phyloP scores from a whole-genome alignment of 2,113 vertebrate genomes.

The Corapipo altera region DNA sequence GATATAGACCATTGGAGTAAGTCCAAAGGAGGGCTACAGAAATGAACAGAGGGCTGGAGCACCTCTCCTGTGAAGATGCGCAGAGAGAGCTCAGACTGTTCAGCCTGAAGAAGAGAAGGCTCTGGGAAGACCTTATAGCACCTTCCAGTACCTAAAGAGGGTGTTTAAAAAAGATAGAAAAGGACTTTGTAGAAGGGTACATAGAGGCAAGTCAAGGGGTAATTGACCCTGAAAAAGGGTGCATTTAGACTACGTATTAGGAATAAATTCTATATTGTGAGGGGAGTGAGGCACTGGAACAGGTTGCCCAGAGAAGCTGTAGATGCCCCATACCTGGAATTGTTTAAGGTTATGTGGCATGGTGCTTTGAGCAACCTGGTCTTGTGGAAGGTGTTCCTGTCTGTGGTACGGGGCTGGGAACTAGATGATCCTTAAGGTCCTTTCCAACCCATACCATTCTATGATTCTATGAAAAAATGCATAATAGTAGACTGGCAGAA shows the following conservation, averaged over 20 bases:
- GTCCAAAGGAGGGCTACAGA: neutral
- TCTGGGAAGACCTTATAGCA: neutral
- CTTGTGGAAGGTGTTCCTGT: neutral
- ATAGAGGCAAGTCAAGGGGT: neutral
- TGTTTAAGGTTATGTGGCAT: neutral
- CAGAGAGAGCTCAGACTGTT: neutral
- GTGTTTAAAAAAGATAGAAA: neutral
- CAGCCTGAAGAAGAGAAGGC: neutral
- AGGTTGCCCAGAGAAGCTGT: neutral
- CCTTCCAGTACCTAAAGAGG: neutral
- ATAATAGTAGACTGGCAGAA: accelerated
- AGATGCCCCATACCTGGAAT: neutral
- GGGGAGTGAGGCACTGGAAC: neutral
- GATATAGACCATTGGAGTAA: accelerated
- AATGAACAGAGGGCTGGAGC: neutral
- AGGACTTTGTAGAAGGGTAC: neutral
- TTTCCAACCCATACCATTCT: neutral
- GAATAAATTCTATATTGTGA: neutral
- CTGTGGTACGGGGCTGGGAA: neutral
- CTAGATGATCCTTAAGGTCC: neutral
- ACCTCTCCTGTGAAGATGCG: neutral
- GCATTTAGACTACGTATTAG: neutral
- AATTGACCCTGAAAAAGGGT: neutral
- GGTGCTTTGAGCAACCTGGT: neutral
- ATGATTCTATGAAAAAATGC: accelerated